phyloP scores from a whole-genome alignment of 2,888 invertebrate genomes.

The Zhuqinia jingwanae region DNA sequence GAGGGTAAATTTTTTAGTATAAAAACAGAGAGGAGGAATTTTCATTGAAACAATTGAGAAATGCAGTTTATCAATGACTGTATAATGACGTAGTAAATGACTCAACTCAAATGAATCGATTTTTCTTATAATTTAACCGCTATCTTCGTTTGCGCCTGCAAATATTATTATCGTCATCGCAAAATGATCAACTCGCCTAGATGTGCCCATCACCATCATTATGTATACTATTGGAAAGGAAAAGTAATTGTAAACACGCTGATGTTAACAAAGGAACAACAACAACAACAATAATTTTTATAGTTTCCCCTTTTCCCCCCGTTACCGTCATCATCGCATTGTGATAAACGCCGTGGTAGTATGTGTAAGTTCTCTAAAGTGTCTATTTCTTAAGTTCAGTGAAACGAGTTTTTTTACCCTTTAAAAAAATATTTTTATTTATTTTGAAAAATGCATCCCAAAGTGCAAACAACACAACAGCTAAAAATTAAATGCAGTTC shows the following conservation, averaged over 20 bases:
- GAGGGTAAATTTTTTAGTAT: slow-evolving; percentile 1
- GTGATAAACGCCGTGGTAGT: not conserved
- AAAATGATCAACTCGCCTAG: too few relatives aligned
- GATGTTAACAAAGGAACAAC: not conserved
- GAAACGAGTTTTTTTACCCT: slow-evolving; percentile 30
- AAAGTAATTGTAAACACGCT: not conserved
- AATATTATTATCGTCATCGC: not conserved
- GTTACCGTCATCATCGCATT: slow-evolving; percentile 10
- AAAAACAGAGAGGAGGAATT: slow-evolving; percentile 7
- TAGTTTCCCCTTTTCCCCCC: too few relatives aligned
- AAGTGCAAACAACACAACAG: too few relatives aligned
- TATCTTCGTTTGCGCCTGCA: not conserved
- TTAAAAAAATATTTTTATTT: not conserved
- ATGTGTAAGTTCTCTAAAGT: slow-evolving; percentile 4
- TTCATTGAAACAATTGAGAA: slow-evolving; percentile 12
- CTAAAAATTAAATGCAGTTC: too few relatives aligned
- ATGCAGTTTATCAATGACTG: not conserved
- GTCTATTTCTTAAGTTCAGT: slow-evolving; percentile 18
- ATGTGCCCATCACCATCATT: not conserved
- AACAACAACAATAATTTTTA: not conserved
- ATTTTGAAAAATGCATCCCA: too few relatives aligned
- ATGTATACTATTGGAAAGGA: slow-evolving; percentile 27
- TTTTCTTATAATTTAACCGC: not conserved
- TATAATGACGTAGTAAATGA: not conserved
- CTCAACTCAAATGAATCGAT: slow-evolving; percentile 14